Conservation (phyloP, 2,888 invertebrate genomes). For the Dastarcus helophoroides region DNA sequence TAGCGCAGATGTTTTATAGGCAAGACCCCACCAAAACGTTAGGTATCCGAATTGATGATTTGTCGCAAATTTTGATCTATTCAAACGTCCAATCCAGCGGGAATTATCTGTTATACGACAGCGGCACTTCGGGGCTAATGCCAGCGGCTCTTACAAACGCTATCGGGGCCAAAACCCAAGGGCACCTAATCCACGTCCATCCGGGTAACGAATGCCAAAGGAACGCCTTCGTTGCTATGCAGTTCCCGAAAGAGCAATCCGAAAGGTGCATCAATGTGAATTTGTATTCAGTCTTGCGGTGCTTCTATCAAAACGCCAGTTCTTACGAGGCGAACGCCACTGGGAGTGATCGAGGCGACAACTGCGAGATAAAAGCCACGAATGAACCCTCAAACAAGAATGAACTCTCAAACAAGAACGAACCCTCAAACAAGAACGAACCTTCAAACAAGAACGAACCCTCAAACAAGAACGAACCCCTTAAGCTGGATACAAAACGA, state of each 20-base stretch:
- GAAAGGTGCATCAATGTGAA: constrained; percentile 64
- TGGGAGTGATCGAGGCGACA: constrained; percentile 2
- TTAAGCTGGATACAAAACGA: no score
- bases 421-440: constrained; percentile 8
- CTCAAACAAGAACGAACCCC: no score
- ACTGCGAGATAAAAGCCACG: constrained; percentile 3
- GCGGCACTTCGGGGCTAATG: constrained; percentile 75
- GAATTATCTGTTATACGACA: constrained; percentile 74
- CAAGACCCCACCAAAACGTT: constrained; percentile 65
- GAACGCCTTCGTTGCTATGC: constrained; percentile 67
- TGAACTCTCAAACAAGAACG: constrained; percentile 9
- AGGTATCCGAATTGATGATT: constrained; percentile 72
- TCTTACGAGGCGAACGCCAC: no score
- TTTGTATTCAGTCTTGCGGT: constrained; percentile 60
- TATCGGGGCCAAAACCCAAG: constrained; percentile 53
- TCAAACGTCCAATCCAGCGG: constrained; percentile 71
- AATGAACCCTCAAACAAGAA: constrained; percentile 11
- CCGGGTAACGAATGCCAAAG: constrained; percentile 72
- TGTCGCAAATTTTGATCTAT: constrained; percentile 78
- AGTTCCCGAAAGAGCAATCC: constrained; percentile 59
- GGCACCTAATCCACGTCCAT: constrained; percentile 62
- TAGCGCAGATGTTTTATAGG: constrained; percentile 74
- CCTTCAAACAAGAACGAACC: no score
- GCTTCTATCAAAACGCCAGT: constrained; percentile 52
- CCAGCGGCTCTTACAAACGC: constrained; percentile 73